Conservation (phyloP, 1,140 invertebrate genomes). For the Bacillus rossius region DNA sequence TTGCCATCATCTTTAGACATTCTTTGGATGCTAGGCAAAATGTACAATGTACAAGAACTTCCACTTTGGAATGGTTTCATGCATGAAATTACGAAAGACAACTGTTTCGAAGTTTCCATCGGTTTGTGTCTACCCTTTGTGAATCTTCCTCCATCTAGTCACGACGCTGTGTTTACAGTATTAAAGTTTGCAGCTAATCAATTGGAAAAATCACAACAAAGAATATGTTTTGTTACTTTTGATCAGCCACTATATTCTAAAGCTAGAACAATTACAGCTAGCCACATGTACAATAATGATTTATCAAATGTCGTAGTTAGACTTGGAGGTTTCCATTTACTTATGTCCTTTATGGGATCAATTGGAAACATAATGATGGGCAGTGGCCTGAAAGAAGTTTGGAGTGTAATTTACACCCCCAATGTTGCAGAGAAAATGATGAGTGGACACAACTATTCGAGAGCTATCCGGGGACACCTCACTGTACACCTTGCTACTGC, state of each 20-base stretch:
- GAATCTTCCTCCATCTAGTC: conserved; percentile 24
- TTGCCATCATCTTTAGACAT: background rate
- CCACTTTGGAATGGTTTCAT: conserved; percentile 27
- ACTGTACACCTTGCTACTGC: too few species aligned
- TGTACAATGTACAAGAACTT: conserved; percentile 11
- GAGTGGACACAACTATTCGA: conserved; percentile 36
- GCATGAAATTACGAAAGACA: conserved; percentile 14
- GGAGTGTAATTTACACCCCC: conserved; percentile 28
- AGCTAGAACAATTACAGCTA: conserved; percentile 25
- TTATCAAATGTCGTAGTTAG: conserved; percentile 21
- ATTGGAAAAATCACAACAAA: conserved; percentile 25
- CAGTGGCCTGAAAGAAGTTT: conserved; percentile 36
- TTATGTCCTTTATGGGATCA: conserved; percentile 32
- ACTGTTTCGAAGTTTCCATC: conserved; percentile 12
- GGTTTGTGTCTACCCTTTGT: conserved; percentile 21
- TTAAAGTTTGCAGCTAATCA: conserved; percentile 16
- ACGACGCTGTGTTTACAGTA: conserved; percentile 24
- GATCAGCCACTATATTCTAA: conserved; percentile 34
- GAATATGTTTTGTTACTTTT: conserved; percentile 31
- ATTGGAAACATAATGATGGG: conserved; percentile 37
- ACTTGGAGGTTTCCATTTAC: conserved; percentile 22
- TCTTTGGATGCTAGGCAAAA: conserved; percentile 20
- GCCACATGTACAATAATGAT: background rate
- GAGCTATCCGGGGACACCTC: conserved; percentile 38
- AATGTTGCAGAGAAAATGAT: conserved; percentile 36